Conservation (phyloP, 2,888 invertebrate genomes). For the Lobophora halterata region DNA sequence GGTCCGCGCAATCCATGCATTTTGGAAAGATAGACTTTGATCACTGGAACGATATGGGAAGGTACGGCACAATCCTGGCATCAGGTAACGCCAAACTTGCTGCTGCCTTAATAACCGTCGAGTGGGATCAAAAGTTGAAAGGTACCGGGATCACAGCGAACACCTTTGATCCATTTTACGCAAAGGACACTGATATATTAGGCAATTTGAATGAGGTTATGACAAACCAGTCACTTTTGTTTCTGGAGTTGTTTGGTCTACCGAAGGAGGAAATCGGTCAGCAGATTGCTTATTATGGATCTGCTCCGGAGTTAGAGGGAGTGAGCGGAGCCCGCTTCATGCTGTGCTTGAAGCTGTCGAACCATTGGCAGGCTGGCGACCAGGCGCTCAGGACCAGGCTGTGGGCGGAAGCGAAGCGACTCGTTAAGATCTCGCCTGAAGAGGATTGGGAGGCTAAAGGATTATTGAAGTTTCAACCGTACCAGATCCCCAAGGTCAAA, state of each 20-base stretch:
- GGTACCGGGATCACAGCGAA: constrained; percentile 83
- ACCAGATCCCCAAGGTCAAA: constrained; percentile 3
- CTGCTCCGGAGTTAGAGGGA: constrained; percentile 46
- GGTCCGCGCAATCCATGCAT: constrained; percentile 81
- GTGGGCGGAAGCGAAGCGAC: constrained; percentile 58
- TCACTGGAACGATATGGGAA: constrained; percentile 61
- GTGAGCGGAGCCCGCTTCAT: constrained; percentile 59
- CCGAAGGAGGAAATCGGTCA: constrained; percentile 57
- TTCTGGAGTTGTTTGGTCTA: constrained; percentile 46
- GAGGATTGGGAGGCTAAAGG: constrained; percentile 35
- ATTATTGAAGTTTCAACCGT: constrained; percentile 1
- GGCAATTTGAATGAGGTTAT: constrained; percentile 5
- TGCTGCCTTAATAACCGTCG: constrained; percentile 80
- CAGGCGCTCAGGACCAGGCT: constrained; percentile 42
- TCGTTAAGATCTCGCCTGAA: constrained; percentile 49
- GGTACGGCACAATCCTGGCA: constrained; percentile 46
- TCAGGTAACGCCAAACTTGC: constrained; percentile 80
- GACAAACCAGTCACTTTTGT: constrained; percentile 2
- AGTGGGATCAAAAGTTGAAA: constrained; percentile 77
- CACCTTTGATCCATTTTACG: constrained; percentile 79
- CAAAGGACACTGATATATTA: constrained; percentile 49
- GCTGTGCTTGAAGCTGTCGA: constrained; percentile 53
- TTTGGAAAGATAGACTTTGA: constrained; percentile 63
- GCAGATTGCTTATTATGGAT: constrained; percentile 56
- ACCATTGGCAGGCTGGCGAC: constrained; percentile 58